Evolutionary conservation across 2,888 invertebrate species (phyloP).

Genomic region (Lepidocyrtoides sp.): DNA sequence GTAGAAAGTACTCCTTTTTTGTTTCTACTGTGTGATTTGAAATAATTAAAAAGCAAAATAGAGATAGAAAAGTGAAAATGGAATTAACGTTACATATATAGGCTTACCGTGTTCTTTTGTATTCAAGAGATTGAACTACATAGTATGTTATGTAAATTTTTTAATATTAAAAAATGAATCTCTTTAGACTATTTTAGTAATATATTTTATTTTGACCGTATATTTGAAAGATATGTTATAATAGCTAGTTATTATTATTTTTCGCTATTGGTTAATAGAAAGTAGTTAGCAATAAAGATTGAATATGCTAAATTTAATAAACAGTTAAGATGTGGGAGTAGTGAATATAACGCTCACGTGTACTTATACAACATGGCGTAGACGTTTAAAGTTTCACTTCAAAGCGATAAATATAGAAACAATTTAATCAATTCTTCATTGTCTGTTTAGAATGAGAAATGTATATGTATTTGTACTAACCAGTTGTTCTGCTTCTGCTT

Average conservation of each 20-base stretch:
- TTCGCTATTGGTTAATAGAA: neutral
- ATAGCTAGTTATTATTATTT: neutral
- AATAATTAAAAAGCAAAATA: no score
- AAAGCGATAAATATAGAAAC: conserved; percentile 51
- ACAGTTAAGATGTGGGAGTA: neutral
- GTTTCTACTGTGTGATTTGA: no score
- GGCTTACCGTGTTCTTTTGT: no score
- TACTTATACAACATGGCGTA: conserved; percentile 48
- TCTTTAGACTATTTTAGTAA: no score
- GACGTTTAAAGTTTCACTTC: conserved; percentile 48
- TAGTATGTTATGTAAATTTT: no score
- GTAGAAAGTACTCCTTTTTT: no score
- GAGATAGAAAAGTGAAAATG: no score
- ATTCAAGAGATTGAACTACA: no score
- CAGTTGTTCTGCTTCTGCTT: conserved; percentile 60
- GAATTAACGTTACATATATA: no score
- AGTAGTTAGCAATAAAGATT: neutral
- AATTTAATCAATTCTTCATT: conserved; percentile 25
- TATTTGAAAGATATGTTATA: no score
- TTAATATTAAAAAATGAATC: no score
- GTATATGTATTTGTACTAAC: conserved; percentile 56
- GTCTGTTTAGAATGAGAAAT: conserved; percentile 31
- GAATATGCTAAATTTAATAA: neutral
- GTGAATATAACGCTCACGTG: conserved; percentile 19
- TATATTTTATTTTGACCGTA: no score